Conservation (phyloP, 2,888 invertebrate genomes). For the Halocaridina rubra region DNA sequence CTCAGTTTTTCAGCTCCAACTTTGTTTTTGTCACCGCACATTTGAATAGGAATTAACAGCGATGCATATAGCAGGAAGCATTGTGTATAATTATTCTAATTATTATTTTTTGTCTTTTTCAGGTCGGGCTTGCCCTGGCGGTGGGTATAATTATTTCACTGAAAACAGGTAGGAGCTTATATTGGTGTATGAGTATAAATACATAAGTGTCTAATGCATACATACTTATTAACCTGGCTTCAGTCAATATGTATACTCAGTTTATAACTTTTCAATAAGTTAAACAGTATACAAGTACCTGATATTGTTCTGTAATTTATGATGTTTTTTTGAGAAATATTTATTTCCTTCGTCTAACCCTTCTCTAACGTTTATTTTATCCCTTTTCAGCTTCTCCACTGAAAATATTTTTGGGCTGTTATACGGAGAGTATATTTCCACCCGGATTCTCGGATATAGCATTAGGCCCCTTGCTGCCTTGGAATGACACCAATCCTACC, state of each 20-base stretch:
- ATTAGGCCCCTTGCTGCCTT: not conserved
- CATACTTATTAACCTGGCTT: not conserved
- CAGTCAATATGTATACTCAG: not conserved
- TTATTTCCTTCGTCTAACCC: too few relatives aligned
- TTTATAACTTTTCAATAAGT: not conserved
- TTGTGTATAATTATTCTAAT: too few relatives aligned
- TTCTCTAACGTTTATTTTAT: not conserved
- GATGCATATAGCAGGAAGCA: too few relatives aligned
- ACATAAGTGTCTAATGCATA: not conserved
- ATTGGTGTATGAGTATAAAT: not conserved
- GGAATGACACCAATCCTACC: not conserved
- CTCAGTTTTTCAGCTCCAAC: too few relatives aligned
- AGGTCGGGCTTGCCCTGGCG: not conserved
- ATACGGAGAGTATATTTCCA: not conserved
- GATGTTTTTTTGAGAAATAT: too few relatives aligned
- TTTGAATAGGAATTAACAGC: not conserved
- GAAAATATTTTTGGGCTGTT: not conserved
- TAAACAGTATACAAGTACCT: too few relatives aligned
- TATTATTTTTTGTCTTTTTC: not conserved
- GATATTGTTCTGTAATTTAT: too few relatives aligned
- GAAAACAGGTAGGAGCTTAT: not conserved
- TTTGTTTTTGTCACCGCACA: too few relatives aligned
- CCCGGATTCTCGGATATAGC: not conserved
- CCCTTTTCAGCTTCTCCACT: not conserved
- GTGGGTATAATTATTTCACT: not conserved